These are phyloP conservation scores for Yponomeuta evonymella DNA, from an alignment of 2,888 invertebrate genomes.

Conservation along the genomic window DNA sequence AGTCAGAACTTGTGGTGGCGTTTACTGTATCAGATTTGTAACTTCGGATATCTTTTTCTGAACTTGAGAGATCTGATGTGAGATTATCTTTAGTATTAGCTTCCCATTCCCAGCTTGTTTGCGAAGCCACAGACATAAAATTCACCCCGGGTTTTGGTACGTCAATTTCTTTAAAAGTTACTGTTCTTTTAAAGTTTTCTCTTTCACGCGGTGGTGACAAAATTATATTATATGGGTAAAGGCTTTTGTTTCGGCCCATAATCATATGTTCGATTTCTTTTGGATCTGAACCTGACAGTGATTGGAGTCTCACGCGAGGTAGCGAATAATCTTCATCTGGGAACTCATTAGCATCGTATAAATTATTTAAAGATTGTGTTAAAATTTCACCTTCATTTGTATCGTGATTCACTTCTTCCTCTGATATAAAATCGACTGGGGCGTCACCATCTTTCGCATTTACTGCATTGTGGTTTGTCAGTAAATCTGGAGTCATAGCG, in stretches of 20 bases:
- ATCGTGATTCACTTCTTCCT: not conserved
- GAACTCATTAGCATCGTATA: slow-evolving; percentile 35
- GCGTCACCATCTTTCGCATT: not conserved
- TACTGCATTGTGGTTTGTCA: slow-evolving; percentile 74
- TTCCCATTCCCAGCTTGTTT: slow-evolving; percentile 11
- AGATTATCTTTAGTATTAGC: slow-evolving; percentile 9
- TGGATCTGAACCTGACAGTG: slow-evolving; percentile 29
- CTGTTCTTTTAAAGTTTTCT: slow-evolving; percentile 43
- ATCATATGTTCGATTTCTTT: slow-evolving; percentile 58
- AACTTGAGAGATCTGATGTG: slow-evolving; percentile 25
- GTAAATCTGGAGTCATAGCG: slow-evolving; percentile 72
- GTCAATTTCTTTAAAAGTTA: slow-evolving; percentile 44
- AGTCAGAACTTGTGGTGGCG: slow-evolving; percentile 36
- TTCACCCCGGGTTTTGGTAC: not conserved
- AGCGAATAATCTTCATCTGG: slow-evolving; percentile 49
- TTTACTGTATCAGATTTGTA: slow-evolving; percentile 25
- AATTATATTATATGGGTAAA: slow-evolving; percentile 64
- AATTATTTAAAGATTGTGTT: slow-evolving; percentile 6
- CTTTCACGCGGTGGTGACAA: slow-evolving; percentile 56
- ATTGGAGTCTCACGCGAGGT: slow-evolving; percentile 46
- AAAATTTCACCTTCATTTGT: not conserved
- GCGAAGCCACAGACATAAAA: slow-evolving; percentile 13
- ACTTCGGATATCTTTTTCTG: slow-evolving; percentile 25
- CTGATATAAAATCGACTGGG: not conserved
- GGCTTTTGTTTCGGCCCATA: slow-evolving; percentile 51